phyloP scores from a whole-genome alignment of 2,888 invertebrate species.

The Steromphala cineraria region DNA sequence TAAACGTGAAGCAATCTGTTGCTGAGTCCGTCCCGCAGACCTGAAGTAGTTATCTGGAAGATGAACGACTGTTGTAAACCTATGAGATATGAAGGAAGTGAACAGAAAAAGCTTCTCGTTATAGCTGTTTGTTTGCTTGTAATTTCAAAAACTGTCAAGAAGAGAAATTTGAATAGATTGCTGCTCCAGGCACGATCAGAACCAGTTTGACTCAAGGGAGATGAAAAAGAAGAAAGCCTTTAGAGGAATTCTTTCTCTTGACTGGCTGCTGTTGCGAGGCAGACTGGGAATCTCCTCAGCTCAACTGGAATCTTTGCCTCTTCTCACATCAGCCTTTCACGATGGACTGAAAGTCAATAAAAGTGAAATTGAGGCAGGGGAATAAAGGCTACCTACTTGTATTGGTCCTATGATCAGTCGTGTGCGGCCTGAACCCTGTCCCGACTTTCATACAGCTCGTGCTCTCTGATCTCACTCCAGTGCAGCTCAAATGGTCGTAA shows the following conservation, averaged over 20 bases:
- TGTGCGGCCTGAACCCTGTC: neutral
- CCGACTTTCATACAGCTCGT: neutral
- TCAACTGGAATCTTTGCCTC: no score
- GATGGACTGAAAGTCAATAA: constrained; percentile 11
- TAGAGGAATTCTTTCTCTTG: no score
- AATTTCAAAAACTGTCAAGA: constrained; percentile 14
- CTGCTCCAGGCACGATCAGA: no score
- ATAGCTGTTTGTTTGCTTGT: constrained; percentile 8
- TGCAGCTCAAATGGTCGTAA: neutral
- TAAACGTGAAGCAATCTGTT: constrained; percentile 7
- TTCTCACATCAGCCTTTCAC: neutral
- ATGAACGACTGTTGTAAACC: constrained; percentile 1
- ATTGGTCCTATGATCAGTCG: neutral
- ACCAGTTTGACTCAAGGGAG: no score
- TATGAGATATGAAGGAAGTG: neutral
- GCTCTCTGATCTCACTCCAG: neutral
- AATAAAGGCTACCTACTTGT: neutral
- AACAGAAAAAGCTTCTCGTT: constrained; percentile 9
- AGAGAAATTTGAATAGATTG: neutral
- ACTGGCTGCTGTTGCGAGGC: no score
- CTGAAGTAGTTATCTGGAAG: constrained; percentile 7
- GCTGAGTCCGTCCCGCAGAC: neutral
- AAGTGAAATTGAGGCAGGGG: neutral
- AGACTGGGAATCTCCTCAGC: no score
- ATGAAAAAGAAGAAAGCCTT: no score